These are phyloP conservation scores for Spilosoma lubricipeda DNA, from an alignment of 2,888 invertebrate species.

Conservation along the genomic window DNA sequence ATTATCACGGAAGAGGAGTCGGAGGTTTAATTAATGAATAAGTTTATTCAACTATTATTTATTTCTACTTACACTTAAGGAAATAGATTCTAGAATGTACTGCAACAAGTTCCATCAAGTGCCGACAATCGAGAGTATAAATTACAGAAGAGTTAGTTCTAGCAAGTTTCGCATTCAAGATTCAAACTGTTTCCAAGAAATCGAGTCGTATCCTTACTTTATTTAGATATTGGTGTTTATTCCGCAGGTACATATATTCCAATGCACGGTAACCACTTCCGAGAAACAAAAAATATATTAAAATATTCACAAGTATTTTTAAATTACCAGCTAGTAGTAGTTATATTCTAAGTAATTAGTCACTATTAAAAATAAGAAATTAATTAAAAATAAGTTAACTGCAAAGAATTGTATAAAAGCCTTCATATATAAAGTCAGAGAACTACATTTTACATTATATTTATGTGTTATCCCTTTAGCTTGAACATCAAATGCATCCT, in stretches of 20 bases:
- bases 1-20: background rate
- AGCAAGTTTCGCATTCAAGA: background rate
- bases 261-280: background rate
- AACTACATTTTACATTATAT: slow-evolving; percentile 29
- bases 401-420: slow-evolving; percentile 38
- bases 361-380: no score
- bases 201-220: background rate
- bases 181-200: background rate
- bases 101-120: no score
- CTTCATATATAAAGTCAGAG: slow-evolving; percentile 32
- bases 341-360: background rate
- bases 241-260: background rate
- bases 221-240: background rate
- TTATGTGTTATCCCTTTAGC: slow-evolving; percentile 39
- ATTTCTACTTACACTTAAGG: background rate
- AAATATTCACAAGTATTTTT: background rate
- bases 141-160: background rate
- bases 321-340: background rate
- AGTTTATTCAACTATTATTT: background rate
- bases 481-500: slow-evolving; percentile 55
- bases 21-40: background rate
- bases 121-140: no score
- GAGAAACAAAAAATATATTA: background rate
- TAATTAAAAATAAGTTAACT: background rate
- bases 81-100: no score